Percentiles rank a stretch among this genome's conserved stretches.
Evolutionary conservation across 2,888 invertebrate genomes (phyloP).

Genomic region (Acrobasis consociella): DNA sequence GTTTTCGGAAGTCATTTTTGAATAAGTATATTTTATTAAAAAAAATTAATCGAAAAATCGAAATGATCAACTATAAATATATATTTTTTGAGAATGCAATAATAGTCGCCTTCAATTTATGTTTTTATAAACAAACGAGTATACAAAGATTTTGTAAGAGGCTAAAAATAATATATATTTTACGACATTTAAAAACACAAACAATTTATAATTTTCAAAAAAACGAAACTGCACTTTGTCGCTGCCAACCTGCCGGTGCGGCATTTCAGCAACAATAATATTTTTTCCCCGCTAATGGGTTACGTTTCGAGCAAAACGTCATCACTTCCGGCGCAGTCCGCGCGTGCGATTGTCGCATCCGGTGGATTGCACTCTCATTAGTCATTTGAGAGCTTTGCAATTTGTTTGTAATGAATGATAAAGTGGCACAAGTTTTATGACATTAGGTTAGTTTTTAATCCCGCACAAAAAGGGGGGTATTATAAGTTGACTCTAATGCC

Average conservation of each 20-base stretch:
- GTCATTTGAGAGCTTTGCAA: slow-evolving; percentile 18
- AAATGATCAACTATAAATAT: no score
- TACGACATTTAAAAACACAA: neutral
- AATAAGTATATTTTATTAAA: no score
- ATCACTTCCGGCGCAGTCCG: slow-evolving; percentile 49
- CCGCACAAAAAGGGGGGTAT: no score
- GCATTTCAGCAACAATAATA: slow-evolving; percentile 48
- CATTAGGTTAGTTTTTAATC: neutral
- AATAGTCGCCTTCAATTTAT: no score
- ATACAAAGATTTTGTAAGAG: no score
- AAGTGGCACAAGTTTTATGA: neutral
- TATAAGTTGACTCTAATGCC: no score
- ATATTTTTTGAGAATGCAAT: no score
- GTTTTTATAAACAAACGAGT: no score
- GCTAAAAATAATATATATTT: no score
- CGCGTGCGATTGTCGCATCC: slow-evolving; percentile 57
- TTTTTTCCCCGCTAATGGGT: slow-evolving; percentile 55
- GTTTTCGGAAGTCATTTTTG: no score
- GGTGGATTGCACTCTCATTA: slow-evolving; percentile 34
- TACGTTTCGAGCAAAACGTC: slow-evolving; percentile 58
- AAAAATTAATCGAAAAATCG: no score
- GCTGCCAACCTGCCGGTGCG: slow-evolving; percentile 23
- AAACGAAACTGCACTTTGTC: slow-evolving; percentile 5
- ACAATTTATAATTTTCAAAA: neutral
- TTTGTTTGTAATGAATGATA: slow-evolving; percentile 9